Conservation (phyloP, 2,113 vertebrate genomes). For the Arizona elegans region DNA sequence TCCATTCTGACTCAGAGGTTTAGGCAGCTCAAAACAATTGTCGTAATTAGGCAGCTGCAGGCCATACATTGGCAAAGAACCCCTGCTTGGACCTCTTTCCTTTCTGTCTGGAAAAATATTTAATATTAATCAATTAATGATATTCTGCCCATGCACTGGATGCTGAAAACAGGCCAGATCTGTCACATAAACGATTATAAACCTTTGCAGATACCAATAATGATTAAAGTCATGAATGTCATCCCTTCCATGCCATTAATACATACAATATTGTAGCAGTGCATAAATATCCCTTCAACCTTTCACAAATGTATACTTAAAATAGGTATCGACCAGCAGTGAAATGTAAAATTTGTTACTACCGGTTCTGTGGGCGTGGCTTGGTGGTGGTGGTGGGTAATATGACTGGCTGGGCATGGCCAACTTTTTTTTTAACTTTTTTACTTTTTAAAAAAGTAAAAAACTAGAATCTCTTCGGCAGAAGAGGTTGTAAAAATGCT, state of each 20-base stretch:
- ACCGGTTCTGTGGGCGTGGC: too few relatives aligned
- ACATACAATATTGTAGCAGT: conserved; percentile 19
- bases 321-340: neutral
- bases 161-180: neutral
- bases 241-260: conserved; percentile 11
- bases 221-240: conserved; percentile 35
- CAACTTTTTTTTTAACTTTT: too few relatives aligned
- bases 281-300: conserved; percentile 46
- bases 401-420: too few relatives aligned
- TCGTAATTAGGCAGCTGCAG: too few relatives aligned
- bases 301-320: conserved; percentile 41
- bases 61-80: neutral
- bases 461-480: too few relatives aligned
- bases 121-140: neutral
- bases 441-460: too few relatives aligned
- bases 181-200: neutral
- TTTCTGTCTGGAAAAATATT: neutral
- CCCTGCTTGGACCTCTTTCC: neutral
- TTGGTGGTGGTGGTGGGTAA: too few relatives aligned
- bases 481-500: too few relatives aligned
- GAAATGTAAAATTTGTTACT: too few relatives aligned
- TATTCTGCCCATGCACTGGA: neutral
- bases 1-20: neutral
- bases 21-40: neutral
- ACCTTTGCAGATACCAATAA: conserved; percentile 1